Evolutionary conservation across 2,888 invertebrate genomes (phyloP).

Genomic region (Drosophila mulleri): DNA sequence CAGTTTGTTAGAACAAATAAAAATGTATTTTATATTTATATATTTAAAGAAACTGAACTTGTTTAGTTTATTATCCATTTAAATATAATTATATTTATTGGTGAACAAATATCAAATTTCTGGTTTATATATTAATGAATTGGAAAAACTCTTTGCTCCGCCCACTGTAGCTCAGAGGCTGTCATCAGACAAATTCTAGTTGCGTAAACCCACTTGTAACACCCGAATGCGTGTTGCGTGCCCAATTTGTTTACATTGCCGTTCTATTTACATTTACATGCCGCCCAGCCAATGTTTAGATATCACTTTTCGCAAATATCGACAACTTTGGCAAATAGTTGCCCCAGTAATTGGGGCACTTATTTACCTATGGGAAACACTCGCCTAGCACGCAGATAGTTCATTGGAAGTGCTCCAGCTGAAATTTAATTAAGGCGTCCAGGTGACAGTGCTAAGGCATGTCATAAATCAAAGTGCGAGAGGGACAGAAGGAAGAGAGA

Average conservation of each 20-base stretch:
- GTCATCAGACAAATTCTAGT: constrained; percentile 32
- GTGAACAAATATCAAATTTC: too few relatives aligned
- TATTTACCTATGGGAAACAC: constrained; percentile 56
- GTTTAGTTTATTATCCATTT: too few relatives aligned
- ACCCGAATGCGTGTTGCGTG: constrained; percentile 40
- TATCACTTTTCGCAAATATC: constrained; percentile 63
- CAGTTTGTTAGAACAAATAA: too few relatives aligned
- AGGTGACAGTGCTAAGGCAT: constrained; percentile 62
- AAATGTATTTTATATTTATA: too few relatives aligned
- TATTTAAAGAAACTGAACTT: too few relatives aligned
- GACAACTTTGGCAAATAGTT: constrained; percentile 63
- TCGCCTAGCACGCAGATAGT: constrained; percentile 35
- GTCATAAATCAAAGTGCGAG: constrained; percentile 67
- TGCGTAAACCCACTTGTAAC: constrained; percentile 6
- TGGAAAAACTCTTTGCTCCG: not conserved
- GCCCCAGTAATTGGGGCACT: constrained; percentile 62
- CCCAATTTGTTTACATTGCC: constrained; percentile 51
- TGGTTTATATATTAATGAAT: not conserved
- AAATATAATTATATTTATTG: too few relatives aligned
- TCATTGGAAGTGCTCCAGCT: constrained; percentile 50
- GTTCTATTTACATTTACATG: constrained; percentile 58
- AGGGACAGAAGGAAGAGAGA: constrained; percentile 8
- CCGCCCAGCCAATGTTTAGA: constrained; percentile 55
- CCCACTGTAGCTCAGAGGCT: constrained; percentile 12
- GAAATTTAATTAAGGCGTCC: constrained; percentile 72